Percentiles rank a stretch among this genome's conserved stretches.
Evolutionary conservation across 2,888 invertebrate genomes (phyloP).

Genomic region (Empis stercorea): DNA sequence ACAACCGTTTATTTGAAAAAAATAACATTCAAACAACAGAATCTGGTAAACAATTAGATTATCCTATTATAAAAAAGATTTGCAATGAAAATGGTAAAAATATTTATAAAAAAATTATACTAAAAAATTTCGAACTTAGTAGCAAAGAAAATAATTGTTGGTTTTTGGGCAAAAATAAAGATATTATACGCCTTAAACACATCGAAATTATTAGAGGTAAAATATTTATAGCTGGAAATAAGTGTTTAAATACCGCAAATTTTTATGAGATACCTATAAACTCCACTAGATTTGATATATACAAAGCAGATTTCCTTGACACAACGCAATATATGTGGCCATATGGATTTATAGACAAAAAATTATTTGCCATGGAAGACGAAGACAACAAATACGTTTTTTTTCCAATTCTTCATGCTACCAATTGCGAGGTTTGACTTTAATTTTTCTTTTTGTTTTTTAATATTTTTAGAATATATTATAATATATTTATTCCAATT

Average conservation of each 20-base stretch:
- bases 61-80: neutral
- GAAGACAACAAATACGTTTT: neutral
- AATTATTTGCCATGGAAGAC: slow-evolving; percentile 3
- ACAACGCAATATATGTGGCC: neutral
- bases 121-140: neutral
- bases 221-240: neutral
- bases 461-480: neutral
- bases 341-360: neutral
- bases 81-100: neutral
- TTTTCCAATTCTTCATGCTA: slow-evolving; percentile 3
- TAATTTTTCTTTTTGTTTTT: neutral
- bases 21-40: neutral
- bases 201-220: neutral
- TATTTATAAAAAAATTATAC: slow-evolving; percentile 2
- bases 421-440: neutral
- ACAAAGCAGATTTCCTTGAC: neutral
- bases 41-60: neutral
- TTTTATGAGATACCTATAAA: neutral
- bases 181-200: neutral
- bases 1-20: slow-evolving; percentile 11
- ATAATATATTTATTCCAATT: neutral
- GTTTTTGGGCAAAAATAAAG: neutral
- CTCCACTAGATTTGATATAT: neutral
- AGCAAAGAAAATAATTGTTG: neutral
- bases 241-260: neutral